Evolutionary conservation across 2,113 vertebrate species (phyloP), one percentile per base, ranked within the genome.

Genomic region (Plecotus auritus): DNA sequence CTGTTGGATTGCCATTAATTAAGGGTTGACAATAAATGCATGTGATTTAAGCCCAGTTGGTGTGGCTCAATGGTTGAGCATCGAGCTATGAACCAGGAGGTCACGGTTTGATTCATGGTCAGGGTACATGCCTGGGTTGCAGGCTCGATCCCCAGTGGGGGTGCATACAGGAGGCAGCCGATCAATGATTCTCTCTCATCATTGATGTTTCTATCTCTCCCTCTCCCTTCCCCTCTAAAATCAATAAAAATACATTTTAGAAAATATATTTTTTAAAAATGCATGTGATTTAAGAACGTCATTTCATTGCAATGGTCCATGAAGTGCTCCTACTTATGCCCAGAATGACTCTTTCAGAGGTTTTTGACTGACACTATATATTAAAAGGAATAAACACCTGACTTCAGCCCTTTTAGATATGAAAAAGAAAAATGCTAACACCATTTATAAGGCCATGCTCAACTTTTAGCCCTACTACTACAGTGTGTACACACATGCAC

Each of bases 371-470:
- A 72, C 11, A 0, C n/a, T 51, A 4, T 77, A 4, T 69, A 32
- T 95, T 85, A 88, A n/a, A 91, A 94, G 94, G 87, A 93, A 74
- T 69, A 54, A 96, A 70, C 18, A 81, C 64, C 66, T 85, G 67
- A 91, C 88, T 92, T 66, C 40, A 69, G 30, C 22, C 83, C 64
- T 93, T 93, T 70, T 22, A 69, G 5, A 45, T 78, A 10, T 28
- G 28, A 90, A 40, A 95, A 78, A 59, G 64, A 85, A 92, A 95
- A 88, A 47, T 9, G 32, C 42, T 74, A 9, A 11, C 18, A 10
- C 42, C 45, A 80, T 64, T 86, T 72, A 45, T 20, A 78, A 86
- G 35, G 30, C 49, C 54, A 26, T 35, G n/a, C 16, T 18, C 11
- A 13, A 49, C 85, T 20, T 83, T 13, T 61, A 80, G 59, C 7